These are phyloP conservation scores for Heloderma charlesbogerti DNA, from an alignment of 2,113 vertebrate species.

Conservation along the genomic window DNA sequence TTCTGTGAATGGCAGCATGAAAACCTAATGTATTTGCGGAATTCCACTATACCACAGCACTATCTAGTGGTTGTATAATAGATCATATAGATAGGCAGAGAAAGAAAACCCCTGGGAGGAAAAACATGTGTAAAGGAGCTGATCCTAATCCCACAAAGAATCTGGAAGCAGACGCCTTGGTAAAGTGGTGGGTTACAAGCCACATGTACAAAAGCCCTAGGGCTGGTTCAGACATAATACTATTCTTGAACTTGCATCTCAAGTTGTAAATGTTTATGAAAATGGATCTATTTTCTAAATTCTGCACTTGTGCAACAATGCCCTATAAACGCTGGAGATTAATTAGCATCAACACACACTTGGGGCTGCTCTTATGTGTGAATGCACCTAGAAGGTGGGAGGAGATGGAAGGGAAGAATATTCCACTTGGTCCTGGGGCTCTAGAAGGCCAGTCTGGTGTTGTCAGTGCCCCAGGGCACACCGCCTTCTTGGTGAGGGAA, in stretches of 20 bases:
- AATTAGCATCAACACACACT: background rate
- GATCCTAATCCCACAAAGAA: no score
- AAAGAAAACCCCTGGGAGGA: no score
- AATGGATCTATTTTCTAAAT: background rate
- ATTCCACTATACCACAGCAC: no score
- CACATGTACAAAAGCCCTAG: no score
- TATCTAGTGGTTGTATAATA: no score
- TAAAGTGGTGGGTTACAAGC: no score
- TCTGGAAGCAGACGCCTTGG: no score
- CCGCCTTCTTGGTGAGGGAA: background rate
- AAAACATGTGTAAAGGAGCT: no score
- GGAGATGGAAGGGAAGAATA: background rate
- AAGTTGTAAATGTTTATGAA: background rate
- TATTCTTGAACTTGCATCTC: background rate
- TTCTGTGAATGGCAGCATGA: no score
- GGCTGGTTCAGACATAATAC: background rate
- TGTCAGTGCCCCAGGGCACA: background rate
- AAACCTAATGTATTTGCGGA: no score
- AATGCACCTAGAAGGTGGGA: background rate
- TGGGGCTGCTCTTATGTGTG: background rate
- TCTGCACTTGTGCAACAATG: background rate
- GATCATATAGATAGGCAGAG: no score
- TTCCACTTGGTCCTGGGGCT: background rate
- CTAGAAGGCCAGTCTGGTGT: background rate
- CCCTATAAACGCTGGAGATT: background rate